phyloP scores from a whole-genome alignment of 2,113 vertebrate species.

The Mobula birostris region DNA sequence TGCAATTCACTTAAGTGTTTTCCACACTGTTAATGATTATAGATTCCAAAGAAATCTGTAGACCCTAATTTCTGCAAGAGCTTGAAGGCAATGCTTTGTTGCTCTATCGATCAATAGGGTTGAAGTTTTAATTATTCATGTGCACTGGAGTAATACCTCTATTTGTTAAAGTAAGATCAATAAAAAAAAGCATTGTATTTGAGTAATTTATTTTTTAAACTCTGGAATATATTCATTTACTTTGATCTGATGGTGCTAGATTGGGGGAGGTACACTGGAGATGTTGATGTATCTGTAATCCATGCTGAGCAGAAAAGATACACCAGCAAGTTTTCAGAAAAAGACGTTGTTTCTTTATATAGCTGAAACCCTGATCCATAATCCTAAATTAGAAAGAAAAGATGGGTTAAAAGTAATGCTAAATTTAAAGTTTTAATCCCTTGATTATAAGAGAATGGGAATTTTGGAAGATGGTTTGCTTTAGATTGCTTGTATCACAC shows the following conservation, averaged over 20 bases:
- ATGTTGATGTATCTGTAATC: neutral
- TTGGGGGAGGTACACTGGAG: neutral
- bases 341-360: neutral
- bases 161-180: constrained; percentile 12
- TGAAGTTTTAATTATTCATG: neutral
- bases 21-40: neutral
- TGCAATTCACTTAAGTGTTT: neutral
- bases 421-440: too few species aligned
- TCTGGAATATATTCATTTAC: neutral
- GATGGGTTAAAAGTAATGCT: too few species aligned
- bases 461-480: too few species aligned
- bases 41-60: neutral
- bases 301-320: neutral
- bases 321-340: neutral
- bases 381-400: too few species aligned
- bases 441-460: too few species aligned
- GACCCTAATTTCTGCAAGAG: neutral
- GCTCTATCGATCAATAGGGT: neutral
- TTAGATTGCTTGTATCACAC: too few species aligned
- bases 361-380: neutral
- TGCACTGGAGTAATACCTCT: neutral
- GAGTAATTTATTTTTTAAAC: neutral
- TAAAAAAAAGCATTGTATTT: neutral
- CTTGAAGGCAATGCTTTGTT: neutral
- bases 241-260: neutral